These are phyloP conservation scores for Leuciscus waleckii DNA, from an alignment of 2,797 vertebrate genomes.

Conservation along the genomic window DNA sequence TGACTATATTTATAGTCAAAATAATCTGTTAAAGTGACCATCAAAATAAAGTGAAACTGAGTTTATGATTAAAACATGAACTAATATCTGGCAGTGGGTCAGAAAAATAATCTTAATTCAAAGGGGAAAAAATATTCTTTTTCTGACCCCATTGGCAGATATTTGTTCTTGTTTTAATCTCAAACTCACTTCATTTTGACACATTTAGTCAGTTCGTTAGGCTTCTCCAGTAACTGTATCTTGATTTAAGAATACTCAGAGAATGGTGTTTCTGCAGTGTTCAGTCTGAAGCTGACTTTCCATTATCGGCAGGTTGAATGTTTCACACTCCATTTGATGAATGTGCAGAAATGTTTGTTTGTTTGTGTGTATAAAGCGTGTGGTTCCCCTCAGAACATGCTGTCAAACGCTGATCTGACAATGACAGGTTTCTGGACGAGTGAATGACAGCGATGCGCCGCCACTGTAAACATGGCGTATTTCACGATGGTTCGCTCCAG, in stretches of 20 bases:
- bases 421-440: slow-evolving; percentile 72
- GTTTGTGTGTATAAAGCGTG: slow-evolving; percentile 72
- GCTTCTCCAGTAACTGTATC: neutral
- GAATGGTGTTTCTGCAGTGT: neutral
- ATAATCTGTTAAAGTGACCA: no score
- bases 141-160: no score
- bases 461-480: slow-evolving; percentile 56
- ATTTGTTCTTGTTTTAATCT: no score
- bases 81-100: no score
- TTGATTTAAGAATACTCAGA: neutral
- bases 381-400: slow-evolving; percentile 58
- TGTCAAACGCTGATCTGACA: slow-evolving; percentile 76
- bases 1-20: no score
- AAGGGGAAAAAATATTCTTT: no score
- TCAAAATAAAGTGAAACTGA: no score
- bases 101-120: no score
- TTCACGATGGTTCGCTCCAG: slow-evolving; percentile 24
- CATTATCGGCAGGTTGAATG: slow-evolving; percentile 55
- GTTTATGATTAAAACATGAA: no score
- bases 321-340: slow-evolving; percentile 61
- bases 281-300: slow-evolving; percentile 50
- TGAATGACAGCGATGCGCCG: slow-evolving; percentile 70
- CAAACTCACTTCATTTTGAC: neutral
- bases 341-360: slow-evolving; percentile 55
- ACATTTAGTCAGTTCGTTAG: neutral